Evolutionary conservation across 2,797 vertebrate species (phyloP).

Genomic region (Rallus crepitans): DNA sequence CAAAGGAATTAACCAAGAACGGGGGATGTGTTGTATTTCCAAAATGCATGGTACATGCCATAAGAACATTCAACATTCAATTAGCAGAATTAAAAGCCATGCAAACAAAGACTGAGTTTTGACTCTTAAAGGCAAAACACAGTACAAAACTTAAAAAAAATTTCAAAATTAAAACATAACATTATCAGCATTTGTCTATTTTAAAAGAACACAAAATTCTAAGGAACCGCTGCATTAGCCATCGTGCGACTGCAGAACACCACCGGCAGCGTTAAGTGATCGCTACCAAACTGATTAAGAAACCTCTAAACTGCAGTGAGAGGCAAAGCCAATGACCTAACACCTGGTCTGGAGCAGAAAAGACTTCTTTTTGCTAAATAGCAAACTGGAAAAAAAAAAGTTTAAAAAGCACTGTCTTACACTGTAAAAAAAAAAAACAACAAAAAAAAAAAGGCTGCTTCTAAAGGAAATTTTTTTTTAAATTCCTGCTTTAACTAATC

Average conservation of each 20-base stretch:
- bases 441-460: not conserved
- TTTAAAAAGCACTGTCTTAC: not conserved
- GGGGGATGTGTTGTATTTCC: not conserved
- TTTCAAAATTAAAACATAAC: not conserved
- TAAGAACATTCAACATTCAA: not conserved
- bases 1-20: not conserved
- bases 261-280: not conserved
- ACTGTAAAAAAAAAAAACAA: not conserved
- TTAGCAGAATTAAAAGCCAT: not conserved
- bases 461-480: not conserved
- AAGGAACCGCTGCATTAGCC: not conserved
- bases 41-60: not conserved
- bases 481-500: not conserved
- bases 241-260: not conserved
- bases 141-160: not conserved
- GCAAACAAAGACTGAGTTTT: not conserved
- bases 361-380: not conserved
- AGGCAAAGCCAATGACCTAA: not conserved
- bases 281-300: not conserved
- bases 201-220: not conserved
- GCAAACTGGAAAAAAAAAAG: not conserved
- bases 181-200: not conserved
- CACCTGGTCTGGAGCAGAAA: not conserved
- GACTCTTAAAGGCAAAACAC: not conserved
- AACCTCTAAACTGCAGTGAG: not conserved